phyloP scores from a whole-genome alignment of 2,113 vertebrate species.

The Vidua macroura region DNA sequence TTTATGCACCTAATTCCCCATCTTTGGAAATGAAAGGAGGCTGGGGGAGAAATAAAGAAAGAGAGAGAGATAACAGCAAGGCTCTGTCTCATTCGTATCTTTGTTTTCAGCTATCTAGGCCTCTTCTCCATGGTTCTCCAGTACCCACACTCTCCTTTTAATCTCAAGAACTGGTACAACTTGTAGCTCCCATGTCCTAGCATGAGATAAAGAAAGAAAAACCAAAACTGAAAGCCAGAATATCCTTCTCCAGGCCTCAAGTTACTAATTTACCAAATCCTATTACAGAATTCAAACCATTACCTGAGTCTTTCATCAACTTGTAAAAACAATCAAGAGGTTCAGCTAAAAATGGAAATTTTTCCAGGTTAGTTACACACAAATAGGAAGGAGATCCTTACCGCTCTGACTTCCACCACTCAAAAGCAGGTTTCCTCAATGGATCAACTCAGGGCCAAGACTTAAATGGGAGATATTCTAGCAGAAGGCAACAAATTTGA shows the following conservation, averaged over 20 bases:
- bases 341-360: not conserved
- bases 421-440: not conserved
- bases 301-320: not conserved
- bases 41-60: not conserved
- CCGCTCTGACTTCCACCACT: not conserved
- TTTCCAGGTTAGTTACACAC: not conserved
- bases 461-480: not conserved
- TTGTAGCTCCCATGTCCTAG: not conserved
- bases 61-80: not conserved
- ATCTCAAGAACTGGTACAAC: not conserved
- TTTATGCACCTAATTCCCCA: not conserved
- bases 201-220: not conserved
- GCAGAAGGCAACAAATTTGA: not conserved
- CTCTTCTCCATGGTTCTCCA: not conserved
- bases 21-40: rapidly evolving
- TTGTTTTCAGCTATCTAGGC: not conserved
- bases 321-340: not conserved
- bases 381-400: not conserved
- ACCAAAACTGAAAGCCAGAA: not conserved
- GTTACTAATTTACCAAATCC: not conserved
- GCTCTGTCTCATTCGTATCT: not conserved
- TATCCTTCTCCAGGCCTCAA: not conserved
- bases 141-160: not conserved
- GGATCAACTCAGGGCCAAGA: not conserved
- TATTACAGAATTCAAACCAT: not conserved